Conservation (phyloP, 2,113 vertebrate genomes). For the Damaliscus lunatus region DNA sequence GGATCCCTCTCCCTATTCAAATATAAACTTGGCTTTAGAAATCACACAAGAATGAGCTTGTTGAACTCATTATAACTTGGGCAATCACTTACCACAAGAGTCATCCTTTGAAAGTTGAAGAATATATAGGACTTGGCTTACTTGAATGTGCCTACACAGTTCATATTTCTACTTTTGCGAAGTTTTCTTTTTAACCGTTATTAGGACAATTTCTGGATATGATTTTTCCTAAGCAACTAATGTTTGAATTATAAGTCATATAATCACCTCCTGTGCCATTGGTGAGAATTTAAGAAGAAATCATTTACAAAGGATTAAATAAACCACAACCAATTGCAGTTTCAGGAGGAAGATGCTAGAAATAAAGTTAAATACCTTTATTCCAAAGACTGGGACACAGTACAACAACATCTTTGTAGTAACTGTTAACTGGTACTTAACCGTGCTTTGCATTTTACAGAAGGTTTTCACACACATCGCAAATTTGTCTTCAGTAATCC, state of each 20-base stretch:
- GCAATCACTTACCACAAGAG: slow-evolving; percentile 44
- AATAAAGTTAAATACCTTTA: not conserved
- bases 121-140: not conserved
- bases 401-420: not conserved
- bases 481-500: not conserved
- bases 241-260: slow-evolving; percentile 16
- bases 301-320: not conserved
- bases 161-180: not conserved
- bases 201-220: not conserved
- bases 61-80: slow-evolving; percentile 55
- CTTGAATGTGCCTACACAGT: not conserved
- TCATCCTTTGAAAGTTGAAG: slow-evolving; percentile 53
- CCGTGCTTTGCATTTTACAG: not conserved
- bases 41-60: slow-evolving; percentile 61
- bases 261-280: not conserved
- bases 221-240: not conserved
- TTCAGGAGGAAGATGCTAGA: not conserved
- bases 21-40: slow-evolving; percentile 44
- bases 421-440: not conserved
- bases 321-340: not conserved
- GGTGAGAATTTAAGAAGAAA: not conserved
- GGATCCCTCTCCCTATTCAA: slow-evolving; percentile 13
- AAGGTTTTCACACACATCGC: not conserved
- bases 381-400: not conserved
- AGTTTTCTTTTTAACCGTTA: not conserved